Percentiles rank a stretch among this genome's conserved stretches.
Evolutionary conservation across 2,113 vertebrate genomes (phyloP).

Genomic region (Grallaria varia): DNA sequence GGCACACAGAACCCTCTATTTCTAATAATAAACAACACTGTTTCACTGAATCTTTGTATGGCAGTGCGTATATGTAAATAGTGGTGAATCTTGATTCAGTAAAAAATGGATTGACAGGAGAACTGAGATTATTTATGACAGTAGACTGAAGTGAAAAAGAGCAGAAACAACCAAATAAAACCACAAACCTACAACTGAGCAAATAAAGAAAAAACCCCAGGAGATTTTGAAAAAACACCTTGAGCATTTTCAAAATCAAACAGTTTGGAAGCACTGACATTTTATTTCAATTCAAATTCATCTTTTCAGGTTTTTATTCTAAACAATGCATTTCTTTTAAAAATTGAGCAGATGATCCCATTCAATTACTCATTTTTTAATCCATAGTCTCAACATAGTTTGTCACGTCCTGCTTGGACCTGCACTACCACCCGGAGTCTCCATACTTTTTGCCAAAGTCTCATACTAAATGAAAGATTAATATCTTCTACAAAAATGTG

Average conservation of each 20-base stretch:
- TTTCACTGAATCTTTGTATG: background rate
- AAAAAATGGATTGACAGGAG: background rate
- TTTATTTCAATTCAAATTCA: background rate
- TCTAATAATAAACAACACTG: background rate
- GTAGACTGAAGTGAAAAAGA: background rate
- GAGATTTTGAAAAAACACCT: background rate
- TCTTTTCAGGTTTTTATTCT: background rate
- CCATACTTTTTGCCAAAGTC: background rate
- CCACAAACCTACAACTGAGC: accelerated
- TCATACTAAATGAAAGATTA: background rate
- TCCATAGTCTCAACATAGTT: background rate
- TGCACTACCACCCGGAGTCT: background rate
- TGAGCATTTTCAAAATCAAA: background rate
- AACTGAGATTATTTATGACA: background rate
- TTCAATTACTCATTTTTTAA: background rate
- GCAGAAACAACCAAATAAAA: background rate
- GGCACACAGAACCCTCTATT: background rate
- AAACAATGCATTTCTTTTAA: background rate
- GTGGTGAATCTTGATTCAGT: background rate
- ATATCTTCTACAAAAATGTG: background rate
- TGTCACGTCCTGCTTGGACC: background rate
- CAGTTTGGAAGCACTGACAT: background rate
- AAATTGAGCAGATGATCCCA: background rate
- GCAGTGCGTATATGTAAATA: background rate
- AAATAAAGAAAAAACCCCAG: background rate